Conservation (phyloP, 2,888 invertebrate genomes). For the Tetrapedia diversipes region DNA sequence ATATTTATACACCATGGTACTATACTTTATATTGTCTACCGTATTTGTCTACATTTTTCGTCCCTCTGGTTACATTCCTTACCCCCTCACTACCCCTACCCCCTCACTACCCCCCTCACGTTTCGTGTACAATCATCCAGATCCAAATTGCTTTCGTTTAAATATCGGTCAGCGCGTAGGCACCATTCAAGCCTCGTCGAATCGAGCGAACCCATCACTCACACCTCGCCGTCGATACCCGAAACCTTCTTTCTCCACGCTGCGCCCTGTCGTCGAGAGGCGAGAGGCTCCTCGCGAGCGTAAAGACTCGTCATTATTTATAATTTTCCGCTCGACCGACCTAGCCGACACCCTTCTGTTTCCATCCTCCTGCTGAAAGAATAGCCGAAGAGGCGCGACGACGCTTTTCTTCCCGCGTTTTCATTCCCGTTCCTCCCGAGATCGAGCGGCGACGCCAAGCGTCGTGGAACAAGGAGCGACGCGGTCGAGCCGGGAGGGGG, state of each 20-base stretch:
- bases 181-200: constrained; percentile 16
- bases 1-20: too few relatives aligned
- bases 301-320: constrained; percentile 80
- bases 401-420: constrained; percentile 56
- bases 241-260: constrained; percentile 11
- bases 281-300: constrained; percentile 31
- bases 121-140: not conserved
- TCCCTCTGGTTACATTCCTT: too few relatives aligned
- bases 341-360: constrained; percentile 65
- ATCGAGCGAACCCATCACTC: constrained; percentile 18
- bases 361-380: constrained; percentile 74
- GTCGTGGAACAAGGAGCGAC: too few relatives aligned
- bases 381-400: constrained; percentile 62
- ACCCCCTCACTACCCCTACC: too few relatives aligned
- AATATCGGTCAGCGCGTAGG: constrained; percentile 53
- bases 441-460: constrained; percentile 32
- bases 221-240: not conserved
- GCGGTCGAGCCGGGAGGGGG: constrained; percentile 34
- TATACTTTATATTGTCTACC: too few relatives aligned
- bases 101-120: too few relatives aligned
- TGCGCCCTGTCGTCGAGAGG: constrained; percentile 6
- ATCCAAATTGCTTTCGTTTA: constrained; percentile 22
- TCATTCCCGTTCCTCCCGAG: constrained; percentile 54
- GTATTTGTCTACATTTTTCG: too few relatives aligned
- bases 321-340: constrained; percentile 80